Evolutionary conservation across 2,888 invertebrate genomes (phyloP), one percentile per base, ranked within the genome.

Genomic region (Drosophila eohydei): DNA sequence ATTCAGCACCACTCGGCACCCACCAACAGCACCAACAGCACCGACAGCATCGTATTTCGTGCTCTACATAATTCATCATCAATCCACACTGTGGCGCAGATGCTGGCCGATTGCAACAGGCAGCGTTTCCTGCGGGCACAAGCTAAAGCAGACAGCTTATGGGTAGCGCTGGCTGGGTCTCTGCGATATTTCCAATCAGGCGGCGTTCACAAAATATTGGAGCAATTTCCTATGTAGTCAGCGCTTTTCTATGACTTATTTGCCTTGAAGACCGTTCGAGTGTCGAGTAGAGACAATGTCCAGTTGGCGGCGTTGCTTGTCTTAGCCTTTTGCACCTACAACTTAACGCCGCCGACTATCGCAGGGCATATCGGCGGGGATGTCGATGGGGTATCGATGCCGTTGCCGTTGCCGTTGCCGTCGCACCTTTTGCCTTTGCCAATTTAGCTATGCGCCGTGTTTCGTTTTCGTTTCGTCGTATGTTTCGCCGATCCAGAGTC

Each of bases 1-100:
- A 65, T 26, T 52, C 56, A 51, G 59, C 50, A 50, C 32, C 64
- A 46, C 1, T 21, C 56, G 26, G 41, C 56, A 63, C 21, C n/a
- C 50, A 58, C 14, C 28, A 28, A 7, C 28, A 26, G 14, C 26
- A 63, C 41, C 67, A 41, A 7, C 57, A 74, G 40, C 60, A 66
- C 63, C 68, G 65, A 70, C 62, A 50, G 73, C 78, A 74, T 84
- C 86, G 84, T 56, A 89, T 89, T 91, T 91, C 92, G 91, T 91
- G 92, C 91, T 91, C 91, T 91, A 91, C 92, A 91, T 91, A 91
- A 91, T 91, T 91, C 92, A 91, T 91, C 91, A 91, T 82, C 78
- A 89, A 88, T 88, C 87, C 84, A 84, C 88, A 87, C 82, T 77
- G 73, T 59, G 70, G 66, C 54, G 36, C 65, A 61, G 80, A 69